Base-by-base conservation (phyloP, 1,140 invertebrate genomes). In the Mamestra configurata region DNA sequence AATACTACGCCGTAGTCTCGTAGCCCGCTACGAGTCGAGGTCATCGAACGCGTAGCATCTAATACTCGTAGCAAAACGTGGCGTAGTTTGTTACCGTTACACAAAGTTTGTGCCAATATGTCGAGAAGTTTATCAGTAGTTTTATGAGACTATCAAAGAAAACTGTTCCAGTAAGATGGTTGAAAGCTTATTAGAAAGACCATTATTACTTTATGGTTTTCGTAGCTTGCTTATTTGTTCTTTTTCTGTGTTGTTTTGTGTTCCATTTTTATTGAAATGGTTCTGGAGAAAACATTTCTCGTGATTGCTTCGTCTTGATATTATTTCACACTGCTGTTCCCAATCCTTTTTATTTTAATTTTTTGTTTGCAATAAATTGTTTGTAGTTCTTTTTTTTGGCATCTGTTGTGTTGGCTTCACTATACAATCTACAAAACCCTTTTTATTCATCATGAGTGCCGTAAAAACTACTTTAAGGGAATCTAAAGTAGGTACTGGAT, bases 91-190 rank as follows among this genome's bases (percentile, higher is more conserved):
- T 64, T 2, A 18, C 31, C 15, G n/a, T 64, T 37, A 64, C 59
- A 37, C 7, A 46, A 7, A 68, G 40, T 68, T 27, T 24, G 4
- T 46, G 4, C 46, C 40, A 72, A 53, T 64, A 37, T 64, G 59
- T 37, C 35, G n/a, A n/a, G n/a, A 27, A 64, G 59, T 53, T 55
- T 72, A 27, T 55, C 70, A 53, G n/a, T 53, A 72, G 70, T 53
- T 72, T 72, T 72, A 72, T 72, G 49, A 55, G 49, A 49, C 24
- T 27, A 70, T 51, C 49, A n/a, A 24, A 43, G 35, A 27, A 53
- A 71, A 70, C 57, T 27, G 70, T 20, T 22, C 18, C 11, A 55
- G 27, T 51, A 37, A 35, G 70, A 31, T 37, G 11, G 24, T 70
- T 27, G 66, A 3, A 20, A 72, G 18, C 49, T 55, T 72, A 37